These are phyloP conservation scores for Selene dorsalis DNA, from an alignment of 2,797 vertebrate genomes.

Conservation along the genomic window DNA sequence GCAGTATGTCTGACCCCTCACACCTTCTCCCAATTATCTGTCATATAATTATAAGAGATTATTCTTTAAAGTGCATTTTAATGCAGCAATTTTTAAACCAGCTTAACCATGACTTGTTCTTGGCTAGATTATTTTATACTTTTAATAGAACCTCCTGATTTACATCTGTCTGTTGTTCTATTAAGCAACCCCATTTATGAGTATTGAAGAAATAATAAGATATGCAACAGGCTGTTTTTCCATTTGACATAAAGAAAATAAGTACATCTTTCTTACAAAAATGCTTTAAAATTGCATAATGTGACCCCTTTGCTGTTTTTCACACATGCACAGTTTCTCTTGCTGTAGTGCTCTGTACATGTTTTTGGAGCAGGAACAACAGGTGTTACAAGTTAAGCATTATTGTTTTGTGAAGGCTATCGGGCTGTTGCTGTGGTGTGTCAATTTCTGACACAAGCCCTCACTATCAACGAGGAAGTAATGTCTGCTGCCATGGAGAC, in stretches of 20 bases:
- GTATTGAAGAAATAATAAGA: background rate
- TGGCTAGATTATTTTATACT: background rate
- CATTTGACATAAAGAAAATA: background rate
- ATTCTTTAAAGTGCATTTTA: background rate
- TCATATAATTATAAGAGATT: background rate
- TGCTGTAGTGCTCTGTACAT: background rate
- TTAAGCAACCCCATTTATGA: no score
- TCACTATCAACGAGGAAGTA: slow-evolving; percentile 27
- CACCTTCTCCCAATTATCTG: no score
- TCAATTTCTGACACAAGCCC: slow-evolving; percentile 38
- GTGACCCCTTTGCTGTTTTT: background rate
- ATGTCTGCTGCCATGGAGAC: slow-evolving; percentile 60
- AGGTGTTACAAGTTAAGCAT: slow-evolving; percentile 4
- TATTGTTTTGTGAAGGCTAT: slow-evolving; percentile 10
- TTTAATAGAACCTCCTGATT: background rate
- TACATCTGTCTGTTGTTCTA: no score
- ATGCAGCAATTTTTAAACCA: background rate
- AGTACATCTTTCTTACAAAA: background rate
- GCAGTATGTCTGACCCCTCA: background rate
- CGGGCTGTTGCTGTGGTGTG: slow-evolving; percentile 12
- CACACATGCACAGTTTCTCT: background rate
- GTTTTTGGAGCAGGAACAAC: background rate
- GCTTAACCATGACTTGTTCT: background rate
- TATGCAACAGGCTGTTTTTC: background rate
- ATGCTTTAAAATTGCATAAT: background rate